phyloP scores from a whole-genome alignment of 2,888 invertebrate genomes.

The Mesodorylaimus sp. region DNA sequence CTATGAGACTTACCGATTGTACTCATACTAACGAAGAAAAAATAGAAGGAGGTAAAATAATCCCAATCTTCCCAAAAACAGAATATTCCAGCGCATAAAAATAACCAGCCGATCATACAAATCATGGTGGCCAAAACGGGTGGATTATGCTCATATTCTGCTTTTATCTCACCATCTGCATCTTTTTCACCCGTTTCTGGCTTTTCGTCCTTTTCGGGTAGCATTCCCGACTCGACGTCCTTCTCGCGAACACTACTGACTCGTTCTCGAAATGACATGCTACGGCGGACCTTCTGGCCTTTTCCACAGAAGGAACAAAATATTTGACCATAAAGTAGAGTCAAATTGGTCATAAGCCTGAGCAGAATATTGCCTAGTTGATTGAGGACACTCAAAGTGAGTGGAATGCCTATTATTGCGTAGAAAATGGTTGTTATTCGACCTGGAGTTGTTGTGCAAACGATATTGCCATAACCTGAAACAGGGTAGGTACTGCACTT shows the following conservation, averaged over 20 bases:
- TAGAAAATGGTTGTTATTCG: constrained; percentile 6
- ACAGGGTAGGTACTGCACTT: too few relatives aligned
- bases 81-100: constrained; percentile 13
- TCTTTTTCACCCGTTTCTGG: not conserved
- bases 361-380: constrained; percentile 6
- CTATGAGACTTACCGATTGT: constrained; percentile 14
- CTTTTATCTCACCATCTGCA: not conserved
- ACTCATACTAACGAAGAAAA: constrained; percentile 26
- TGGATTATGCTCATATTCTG: not conserved
- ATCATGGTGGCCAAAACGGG: constrained; percentile 7
- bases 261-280: too few relatives aligned
- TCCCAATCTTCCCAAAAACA: constrained; percentile 26
- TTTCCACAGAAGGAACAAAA: too few relatives aligned
- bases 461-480: constrained; percentile 10
- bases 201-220: too few relatives aligned
- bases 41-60: constrained; percentile 26
- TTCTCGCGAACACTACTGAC: too few relatives aligned
- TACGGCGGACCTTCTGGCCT: too few relatives aligned
- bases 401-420: constrained; percentile 9
- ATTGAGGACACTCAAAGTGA: not conserved
- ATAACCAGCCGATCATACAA: constrained; percentile 8
- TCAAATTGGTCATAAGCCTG: too few relatives aligned
- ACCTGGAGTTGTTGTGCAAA: constrained; percentile 3
- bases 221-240: too few relatives aligned
- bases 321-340: too few relatives aligned